Evolutionary conservation across 2,797 vertebrate species (phyloP), one percentile per base, ranked within the genome.

Genomic region (Coluber constrictor): DNA sequence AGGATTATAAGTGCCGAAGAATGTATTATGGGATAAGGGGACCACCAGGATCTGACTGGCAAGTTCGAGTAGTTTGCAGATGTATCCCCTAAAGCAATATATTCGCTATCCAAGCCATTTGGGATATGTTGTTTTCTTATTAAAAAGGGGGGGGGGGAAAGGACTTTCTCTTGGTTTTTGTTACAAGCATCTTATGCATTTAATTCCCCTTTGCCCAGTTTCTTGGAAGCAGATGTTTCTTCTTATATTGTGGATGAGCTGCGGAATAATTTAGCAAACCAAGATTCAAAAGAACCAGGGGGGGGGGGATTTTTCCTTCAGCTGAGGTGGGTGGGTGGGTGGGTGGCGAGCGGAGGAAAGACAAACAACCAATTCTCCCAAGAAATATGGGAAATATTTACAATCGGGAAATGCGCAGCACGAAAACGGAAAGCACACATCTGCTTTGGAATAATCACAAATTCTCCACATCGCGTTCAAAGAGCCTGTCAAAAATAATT

Each of bases 321-420:
- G 86, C n/a, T 94, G 94, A 18, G n/a, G 61, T 23, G 23, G 4
- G 0, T n/a, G n/a, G n/a, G n/a, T n/a, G n/a, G n/a, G n/a, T 3
- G 12, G 15, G 15, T 63, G 61, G 25, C 3, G 25, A 18, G 29
- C 1, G 11, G 16, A 37, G 20, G 15, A 43, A 92, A 90, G 86
- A 86, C 87, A 89, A 93, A 93, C 63, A 87, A 63, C 95, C 93
- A 95, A 37, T 6, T 88, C 94, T 88, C 47, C 74, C 70, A 96
- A 94, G 91, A 95, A 95, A 93, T 91, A 94, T 29, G 89, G 92
- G 93, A 86, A 95, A 94, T 96, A 96, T 96, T 96, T 95, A 95
- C 93, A 92, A 27, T 94, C 92, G 74, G 94, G 96, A 96, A 93
- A 94, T 55, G 86, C 37, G 83, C 91, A 94, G 70, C 87, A 90